Evolutionary conservation across 1,140 invertebrate species (phyloP).

Genomic region (Drosophila sechellia): DNA sequence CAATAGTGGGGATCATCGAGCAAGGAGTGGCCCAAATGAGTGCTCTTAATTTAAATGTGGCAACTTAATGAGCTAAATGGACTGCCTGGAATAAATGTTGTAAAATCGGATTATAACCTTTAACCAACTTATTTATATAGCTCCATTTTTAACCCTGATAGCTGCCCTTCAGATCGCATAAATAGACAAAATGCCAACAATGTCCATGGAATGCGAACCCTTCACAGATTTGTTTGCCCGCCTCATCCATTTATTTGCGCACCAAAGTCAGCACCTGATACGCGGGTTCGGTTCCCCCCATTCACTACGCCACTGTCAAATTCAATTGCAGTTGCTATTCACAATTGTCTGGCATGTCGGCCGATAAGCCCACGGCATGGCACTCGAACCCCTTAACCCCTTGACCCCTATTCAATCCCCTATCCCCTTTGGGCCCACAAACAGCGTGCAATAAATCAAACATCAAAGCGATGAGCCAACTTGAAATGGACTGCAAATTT

Average conservation of each 20-base stretch:
- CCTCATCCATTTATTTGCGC: conserved; percentile 26
- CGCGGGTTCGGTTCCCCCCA: no score
- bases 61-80: neutral
- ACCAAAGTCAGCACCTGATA: conserved; percentile 33
- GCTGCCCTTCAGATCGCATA: conserved; percentile 10
- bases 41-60: neutral
- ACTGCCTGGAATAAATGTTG: neutral
- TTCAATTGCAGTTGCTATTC: conserved; percentile 43
- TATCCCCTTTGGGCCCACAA: neutral
- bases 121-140: neutral
- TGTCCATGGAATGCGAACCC: conserved; percentile 9
- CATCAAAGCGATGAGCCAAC: conserved; percentile 54
- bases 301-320: conserved; percentile 18
- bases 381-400: neutral
- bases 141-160: neutral
- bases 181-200: conserved; percentile 9
- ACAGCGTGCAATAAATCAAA: conserved; percentile 56
- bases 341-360: conserved; percentile 30
- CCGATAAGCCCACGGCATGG: conserved; percentile 28
- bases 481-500: conserved; percentile 60
- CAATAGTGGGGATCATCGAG: no score
- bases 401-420: neutral
- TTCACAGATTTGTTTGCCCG: conserved; percentile 11
- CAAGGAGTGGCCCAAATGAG: no score
- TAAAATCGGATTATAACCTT: neutral